Percentiles rank a stretch among this genome's conserved stretches.
phyloP scores from a whole-genome alignment of 1,140 invertebrate genomes.

The Lordiphosa mommai region DNA sequence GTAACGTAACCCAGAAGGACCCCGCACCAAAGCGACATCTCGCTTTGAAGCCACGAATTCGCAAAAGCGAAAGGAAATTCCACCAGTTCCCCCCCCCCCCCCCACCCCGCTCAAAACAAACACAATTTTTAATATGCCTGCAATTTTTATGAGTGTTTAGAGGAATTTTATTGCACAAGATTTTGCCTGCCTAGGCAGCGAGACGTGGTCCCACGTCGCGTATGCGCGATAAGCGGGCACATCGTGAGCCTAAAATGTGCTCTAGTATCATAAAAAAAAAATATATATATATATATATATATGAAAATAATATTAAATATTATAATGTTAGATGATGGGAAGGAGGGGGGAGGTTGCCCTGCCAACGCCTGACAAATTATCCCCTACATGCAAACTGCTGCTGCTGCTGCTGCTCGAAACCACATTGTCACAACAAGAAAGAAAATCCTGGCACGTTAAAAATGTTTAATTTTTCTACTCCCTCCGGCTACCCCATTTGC shows the following conservation, averaged over 20 bases:
- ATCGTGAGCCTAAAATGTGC: slow-evolving; percentile 50
- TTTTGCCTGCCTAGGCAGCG: slow-evolving; percentile 54
- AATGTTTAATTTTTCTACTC: slow-evolving; percentile 22
- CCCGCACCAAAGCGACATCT: slow-evolving; percentile 29
- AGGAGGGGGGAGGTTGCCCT: neutral
- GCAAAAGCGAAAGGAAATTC: slow-evolving; percentile 38
- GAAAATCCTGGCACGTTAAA: slow-evolving; percentile 14
- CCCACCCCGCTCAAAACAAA: slow-evolving; percentile 51
- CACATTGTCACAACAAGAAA: neutral
- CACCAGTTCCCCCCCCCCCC: neutral
- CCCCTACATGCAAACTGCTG: slow-evolving; percentile 1
- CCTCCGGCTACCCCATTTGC: neutral
- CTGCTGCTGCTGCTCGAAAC: neutral
- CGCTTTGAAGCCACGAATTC: slow-evolving; percentile 48
- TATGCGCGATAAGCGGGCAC: slow-evolving; percentile 67
- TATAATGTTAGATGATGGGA: slow-evolving; percentile 43
- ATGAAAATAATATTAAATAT: slow-evolving; percentile 73
- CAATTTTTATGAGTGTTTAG: slow-evolving; percentile 80
- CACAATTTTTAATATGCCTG: slow-evolving; percentile 79
- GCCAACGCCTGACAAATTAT: slow-evolving; percentile 15
- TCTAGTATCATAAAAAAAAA: slow-evolving; percentile 74
- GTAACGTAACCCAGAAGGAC: slow-evolving; percentile 10
- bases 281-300: slow-evolving; percentile 2
- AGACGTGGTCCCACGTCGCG: slow-evolving; percentile 48
- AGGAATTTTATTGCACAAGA: slow-evolving; percentile 79